Conservation (phyloP, 2,888 invertebrate species). For the Amaurobius ferox region DNA sequence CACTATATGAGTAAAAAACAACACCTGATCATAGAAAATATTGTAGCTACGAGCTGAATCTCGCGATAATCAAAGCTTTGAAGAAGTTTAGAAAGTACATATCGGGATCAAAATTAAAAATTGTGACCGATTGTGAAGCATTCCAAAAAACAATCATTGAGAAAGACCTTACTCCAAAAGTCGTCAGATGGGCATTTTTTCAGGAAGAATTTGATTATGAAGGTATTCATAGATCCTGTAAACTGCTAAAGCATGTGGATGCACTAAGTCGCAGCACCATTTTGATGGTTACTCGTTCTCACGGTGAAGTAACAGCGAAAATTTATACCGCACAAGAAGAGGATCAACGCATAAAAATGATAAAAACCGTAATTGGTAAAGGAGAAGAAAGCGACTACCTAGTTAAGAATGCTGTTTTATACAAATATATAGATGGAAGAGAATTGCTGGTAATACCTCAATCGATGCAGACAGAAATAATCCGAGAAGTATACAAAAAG, state of each 20-base stretch:
- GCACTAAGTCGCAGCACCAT: conserved; percentile 23
- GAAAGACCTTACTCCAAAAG: not conserved
- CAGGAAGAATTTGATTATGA: conserved; percentile 34
- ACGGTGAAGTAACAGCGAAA: not conserved
- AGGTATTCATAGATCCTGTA: not conserved
- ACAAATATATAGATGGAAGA: too few species aligned
- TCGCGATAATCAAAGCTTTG: conserved; percentile 25
- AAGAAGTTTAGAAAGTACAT: conserved; percentile 25
- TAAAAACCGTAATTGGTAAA: too few species aligned
- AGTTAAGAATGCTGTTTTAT: too few species aligned
- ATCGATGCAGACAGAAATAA: not conserved
- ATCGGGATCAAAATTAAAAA: conserved; percentile 17
- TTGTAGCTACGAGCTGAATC: conserved; percentile 22
- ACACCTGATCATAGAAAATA: conserved; percentile 3
- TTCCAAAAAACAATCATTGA: conserved; percentile 9
- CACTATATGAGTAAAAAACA: conserved; percentile 15
- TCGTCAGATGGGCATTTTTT: conserved; percentile 17
- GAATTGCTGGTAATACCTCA: too few species aligned
- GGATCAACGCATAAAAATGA: not conserved
- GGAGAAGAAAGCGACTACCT: too few species aligned
- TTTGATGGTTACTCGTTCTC: too few species aligned
- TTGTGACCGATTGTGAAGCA: conserved; percentile 11
- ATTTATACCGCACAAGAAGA: not conserved
- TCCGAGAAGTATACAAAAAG: not conserved
- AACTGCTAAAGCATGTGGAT: conserved; percentile 17